Evolutionary conservation across 2,113 vertebrate genomes (phyloP).

Genomic region (Pomatorhinus ruficollis): DNA sequence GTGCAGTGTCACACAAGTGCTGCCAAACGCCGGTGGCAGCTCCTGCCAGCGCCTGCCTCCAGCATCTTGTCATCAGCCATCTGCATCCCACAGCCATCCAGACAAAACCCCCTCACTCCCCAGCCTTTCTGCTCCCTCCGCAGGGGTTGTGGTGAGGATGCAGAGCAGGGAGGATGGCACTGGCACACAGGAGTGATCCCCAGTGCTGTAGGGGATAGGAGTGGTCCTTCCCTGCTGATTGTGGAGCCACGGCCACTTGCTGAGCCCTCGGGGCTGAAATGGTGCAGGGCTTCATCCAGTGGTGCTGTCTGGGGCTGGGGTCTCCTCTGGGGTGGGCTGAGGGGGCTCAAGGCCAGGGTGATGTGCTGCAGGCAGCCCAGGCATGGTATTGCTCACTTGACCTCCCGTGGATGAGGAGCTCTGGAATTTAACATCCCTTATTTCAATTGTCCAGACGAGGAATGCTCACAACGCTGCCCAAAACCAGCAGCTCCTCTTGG

Average conservation of each 20-base stretch:
- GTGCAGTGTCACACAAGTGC: background rate
- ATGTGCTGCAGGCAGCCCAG: background rate
- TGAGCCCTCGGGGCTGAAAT: background rate
- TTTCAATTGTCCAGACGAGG: background rate
- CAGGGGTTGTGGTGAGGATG: background rate
- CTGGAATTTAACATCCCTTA: background rate
- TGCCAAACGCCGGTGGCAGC: background rate
- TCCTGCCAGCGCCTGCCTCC: background rate
- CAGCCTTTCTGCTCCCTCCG: background rate
- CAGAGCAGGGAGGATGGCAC: fast-evolving
- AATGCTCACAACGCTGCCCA: background rate
- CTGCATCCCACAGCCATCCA: background rate
- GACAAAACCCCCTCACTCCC: fast-evolving
- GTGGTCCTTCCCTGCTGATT: background rate
- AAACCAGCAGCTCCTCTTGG: background rate
- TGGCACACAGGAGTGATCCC: background rate
- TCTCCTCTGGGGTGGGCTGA: background rate
- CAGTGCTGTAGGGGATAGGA: fast-evolving
- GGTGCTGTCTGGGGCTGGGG: background rate
- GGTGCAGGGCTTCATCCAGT: background rate
- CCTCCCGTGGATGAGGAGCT: background rate
- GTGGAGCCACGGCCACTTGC: fast-evolving
- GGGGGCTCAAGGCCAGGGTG: background rate
- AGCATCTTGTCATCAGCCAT: background rate
- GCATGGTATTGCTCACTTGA: background rate